Conservation (phyloP, 2,888 invertebrate genomes). For the Erebia ligea region DNA sequence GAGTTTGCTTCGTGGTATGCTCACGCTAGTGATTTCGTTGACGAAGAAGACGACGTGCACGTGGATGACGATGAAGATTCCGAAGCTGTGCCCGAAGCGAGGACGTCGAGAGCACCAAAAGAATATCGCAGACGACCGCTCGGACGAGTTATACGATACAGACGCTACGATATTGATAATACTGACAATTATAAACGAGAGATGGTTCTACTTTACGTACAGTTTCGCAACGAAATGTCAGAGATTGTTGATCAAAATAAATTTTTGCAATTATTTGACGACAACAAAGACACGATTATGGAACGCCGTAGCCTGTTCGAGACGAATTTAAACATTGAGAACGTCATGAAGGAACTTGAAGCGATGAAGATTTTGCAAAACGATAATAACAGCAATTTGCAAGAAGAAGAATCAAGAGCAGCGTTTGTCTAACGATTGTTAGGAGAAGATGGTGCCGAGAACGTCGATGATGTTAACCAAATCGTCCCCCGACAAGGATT, state of each 20-base stretch:
- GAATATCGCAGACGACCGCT: constrained; percentile 48
- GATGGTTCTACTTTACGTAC: constrained; percentile 40
- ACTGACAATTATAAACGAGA: constrained; percentile 53
- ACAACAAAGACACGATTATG: constrained; percentile 50
- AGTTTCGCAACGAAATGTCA: constrained; percentile 37
- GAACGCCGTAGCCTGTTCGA: constrained; percentile 49
- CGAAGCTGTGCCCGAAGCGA: constrained; percentile 44
- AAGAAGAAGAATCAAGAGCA: no score
- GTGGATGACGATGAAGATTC: constrained; percentile 49
- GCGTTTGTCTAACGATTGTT: no score
- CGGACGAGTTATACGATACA: constrained; percentile 53
- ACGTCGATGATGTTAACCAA: no score
- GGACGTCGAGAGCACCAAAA: constrained; percentile 42
- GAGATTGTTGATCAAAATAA: constrained; percentile 40
- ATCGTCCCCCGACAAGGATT: no score
- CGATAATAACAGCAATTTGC: constrained; percentile 38
- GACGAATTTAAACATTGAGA: constrained; percentile 52
- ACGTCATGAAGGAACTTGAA: constrained; percentile 51
- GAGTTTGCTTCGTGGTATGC: constrained; percentile 56
- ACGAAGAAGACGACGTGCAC: constrained; percentile 51
- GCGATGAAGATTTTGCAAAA: constrained; percentile 49
- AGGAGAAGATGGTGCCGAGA: no score
- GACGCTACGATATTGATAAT: constrained; percentile 54
- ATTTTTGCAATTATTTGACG: constrained; percentile 46
- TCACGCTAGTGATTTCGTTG: constrained; percentile 49